phyloP scores from a whole-genome alignment of 1,140 invertebrate species.

The roundworm (Caenorhabditis elegans) region WBcel235 BX284606.5:5552001-5552500 shows the following conservation, averaged over 20 bases:
- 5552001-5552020: too few species aligned
- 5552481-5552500: not conserved
- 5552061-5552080: too few species aligned
- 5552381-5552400: not conserved
- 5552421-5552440: not conserved
- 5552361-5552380: not conserved
- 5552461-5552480: not conserved
- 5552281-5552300: not conserved
- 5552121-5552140: too few species aligned
- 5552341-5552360: not conserved
- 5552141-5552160: too few species aligned
- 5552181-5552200: not conserved
- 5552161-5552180: too few species aligned
- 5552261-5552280: not conserved
- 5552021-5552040: too few species aligned
- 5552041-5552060: too few species aligned
- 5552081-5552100: too few species aligned
- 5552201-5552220: slow-evolving; percentile 16
- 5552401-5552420: not conserved
- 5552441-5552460: not conserved
- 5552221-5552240: not conserved
- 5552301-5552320: not conserved
- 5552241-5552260: slow-evolving; percentile 2
- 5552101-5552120: too few species aligned
- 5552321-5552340: not conserved